phyloP scores from a whole-genome alignment of 2,113 vertebrate genomes.

The Peromyscus californicus region DNA sequence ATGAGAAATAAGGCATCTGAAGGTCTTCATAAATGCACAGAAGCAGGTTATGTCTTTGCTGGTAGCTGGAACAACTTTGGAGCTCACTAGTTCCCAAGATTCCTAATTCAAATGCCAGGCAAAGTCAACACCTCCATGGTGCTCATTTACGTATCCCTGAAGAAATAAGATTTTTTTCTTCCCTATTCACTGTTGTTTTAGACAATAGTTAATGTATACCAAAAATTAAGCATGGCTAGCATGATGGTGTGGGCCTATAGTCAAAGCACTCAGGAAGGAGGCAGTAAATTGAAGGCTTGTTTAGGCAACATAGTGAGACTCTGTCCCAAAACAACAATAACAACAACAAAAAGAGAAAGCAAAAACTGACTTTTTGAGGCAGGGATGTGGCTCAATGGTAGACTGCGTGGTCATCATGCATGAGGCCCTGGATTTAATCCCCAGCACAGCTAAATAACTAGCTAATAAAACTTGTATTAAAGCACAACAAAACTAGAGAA shows the following conservation, averaged over 20 bases:
- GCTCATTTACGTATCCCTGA: not conserved
- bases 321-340: not conserved
- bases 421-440: not conserved
- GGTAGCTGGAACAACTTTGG: not conserved
- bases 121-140: not conserved
- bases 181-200: not conserved
- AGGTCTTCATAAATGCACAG: not conserved
- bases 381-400: not conserved
- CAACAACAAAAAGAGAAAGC: not conserved
- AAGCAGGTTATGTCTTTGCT: not conserved
- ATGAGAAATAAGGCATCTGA: conserved; percentile 3
- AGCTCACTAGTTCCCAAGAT: not conserved
- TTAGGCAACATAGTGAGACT: not conserved
- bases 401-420: not conserved
- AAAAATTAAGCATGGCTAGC: not conserved
- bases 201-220: not conserved
- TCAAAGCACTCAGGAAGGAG: not conserved
- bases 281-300: not conserved
- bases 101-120: not conserved
- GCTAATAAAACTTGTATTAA: not conserved
- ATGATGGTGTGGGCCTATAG: too few relatives aligned
- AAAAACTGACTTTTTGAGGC: not conserved
- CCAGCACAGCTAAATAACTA: not conserved
- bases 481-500: conserved; percentile 25
- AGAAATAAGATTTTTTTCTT: not conserved